Conservation (phyloP, 2,113 vertebrate genomes). For the Eclectus roratus region DNA sequence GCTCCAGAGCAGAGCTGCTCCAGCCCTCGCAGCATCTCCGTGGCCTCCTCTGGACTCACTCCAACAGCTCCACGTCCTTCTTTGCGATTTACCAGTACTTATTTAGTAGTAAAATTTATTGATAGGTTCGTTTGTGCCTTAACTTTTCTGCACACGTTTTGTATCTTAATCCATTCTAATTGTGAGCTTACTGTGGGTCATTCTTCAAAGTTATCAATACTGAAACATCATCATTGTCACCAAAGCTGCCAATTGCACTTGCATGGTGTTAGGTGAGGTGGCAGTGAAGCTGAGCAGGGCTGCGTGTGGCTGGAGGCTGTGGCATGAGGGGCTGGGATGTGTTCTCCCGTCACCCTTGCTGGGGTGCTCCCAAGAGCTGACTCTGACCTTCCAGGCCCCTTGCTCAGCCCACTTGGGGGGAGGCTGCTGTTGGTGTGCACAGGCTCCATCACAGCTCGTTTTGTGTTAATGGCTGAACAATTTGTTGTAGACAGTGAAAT, state of each 20-base stretch:
- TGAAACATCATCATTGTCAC: background rate
- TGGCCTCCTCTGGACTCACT: background rate
- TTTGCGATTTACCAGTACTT: background rate
- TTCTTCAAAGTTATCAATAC: background rate
- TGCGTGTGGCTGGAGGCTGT: background rate
- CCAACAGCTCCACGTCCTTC: background rate
- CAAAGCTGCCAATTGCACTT: background rate
- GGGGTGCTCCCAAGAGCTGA: background rate
- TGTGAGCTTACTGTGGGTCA: background rate
- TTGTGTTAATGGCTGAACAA: background rate
- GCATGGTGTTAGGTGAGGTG: background rate
- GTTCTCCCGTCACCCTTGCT: background rate
- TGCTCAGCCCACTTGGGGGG: background rate
- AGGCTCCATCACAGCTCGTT: background rate
- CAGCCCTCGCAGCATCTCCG: background rate
- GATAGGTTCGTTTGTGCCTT: background rate
- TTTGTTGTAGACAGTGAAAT: conserved; percentile 83
- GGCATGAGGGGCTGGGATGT: background rate
- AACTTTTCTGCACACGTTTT: background rate
- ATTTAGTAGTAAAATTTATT: background rate
- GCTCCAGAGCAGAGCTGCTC: background rate
- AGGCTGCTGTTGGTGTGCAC: background rate
- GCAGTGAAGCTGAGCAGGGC: background rate
- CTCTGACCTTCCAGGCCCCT: background rate
- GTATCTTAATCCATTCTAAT: background rate